Evolutionary conservation across 2,888 invertebrate species (phyloP).

Genomic region (Nowickia ferox): DNA sequence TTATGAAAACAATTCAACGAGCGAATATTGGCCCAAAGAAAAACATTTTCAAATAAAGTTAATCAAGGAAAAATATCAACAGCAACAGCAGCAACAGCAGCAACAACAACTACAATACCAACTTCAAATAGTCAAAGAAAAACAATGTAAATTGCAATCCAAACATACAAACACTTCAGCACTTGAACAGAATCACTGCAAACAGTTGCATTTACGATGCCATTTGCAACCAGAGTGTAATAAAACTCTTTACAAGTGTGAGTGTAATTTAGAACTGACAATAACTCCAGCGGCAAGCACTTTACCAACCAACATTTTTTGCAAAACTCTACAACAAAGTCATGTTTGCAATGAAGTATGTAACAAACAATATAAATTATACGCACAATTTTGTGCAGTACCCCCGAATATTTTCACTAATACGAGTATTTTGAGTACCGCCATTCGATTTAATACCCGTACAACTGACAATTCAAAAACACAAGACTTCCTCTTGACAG

Average conservation of each 20-base stretch:
- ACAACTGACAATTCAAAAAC: conserved; percentile 48
- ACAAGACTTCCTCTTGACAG: conserved; percentile 35
- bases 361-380: conserved; percentile 47
- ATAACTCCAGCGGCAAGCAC: conserved; percentile 56
- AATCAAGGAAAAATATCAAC: conserved; percentile 55
- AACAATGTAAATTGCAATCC: conserved; percentile 18
- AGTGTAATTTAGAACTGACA: conserved; percentile 51
- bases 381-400: conserved; percentile 27
- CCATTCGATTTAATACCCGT: conserved; percentile 11
- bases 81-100: conserved; percentile 3
- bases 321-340: neutral
- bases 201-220: conserved; percentile 32
- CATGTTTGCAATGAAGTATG: conserved; percentile 37
- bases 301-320: conserved; percentile 35
- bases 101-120: neutral
- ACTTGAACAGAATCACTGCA: neutral
- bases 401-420: conserved; percentile 13
- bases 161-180: conserved; percentile 19
- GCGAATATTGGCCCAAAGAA: conserved; percentile 59
- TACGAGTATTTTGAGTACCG: conserved; percentile 26
- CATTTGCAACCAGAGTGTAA: conserved; percentile 58
- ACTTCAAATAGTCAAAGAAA: neutral
- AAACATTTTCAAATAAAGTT: conserved; percentile 65
- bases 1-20: conserved; percentile 56
- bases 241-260: conserved; percentile 38